Evolutionary conservation across 2,113 vertebrate genomes (phyloP), one percentile per base, ranked within the genome.

Genomic region (Passer domesticus): DNA sequence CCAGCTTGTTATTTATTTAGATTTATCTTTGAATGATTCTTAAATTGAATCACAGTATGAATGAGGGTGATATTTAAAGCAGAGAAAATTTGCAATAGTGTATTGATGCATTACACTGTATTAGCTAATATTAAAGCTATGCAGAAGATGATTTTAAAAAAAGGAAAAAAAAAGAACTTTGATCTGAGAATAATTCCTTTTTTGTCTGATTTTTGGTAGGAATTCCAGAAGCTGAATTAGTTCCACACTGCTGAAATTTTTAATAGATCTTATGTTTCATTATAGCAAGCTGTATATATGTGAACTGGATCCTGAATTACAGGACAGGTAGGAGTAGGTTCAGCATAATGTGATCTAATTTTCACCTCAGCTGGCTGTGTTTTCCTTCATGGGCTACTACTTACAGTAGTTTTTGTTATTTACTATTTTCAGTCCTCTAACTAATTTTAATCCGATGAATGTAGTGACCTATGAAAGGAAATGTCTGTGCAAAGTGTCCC

Each of bases 1-100:
- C 97, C 94, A 96, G 93, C 97, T 98, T 98, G 98, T 98, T 98
- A 98, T 98, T 98, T 98, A 98, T 98, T 98, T 98, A 98, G 97
- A 97, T 96, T 95, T 95, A 97, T 97, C 95, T 97, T 98, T 95
- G 95, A 97, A 97, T 95, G 95, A 96, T 96, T 97, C 94, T 97
- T 95, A 97, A 96, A 96, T 95, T 97, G 92, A 97, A 97, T 96
- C 95, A 77, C 89, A 84, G 81, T 87, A 80, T 96, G 91, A 97
- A 93, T 87, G 92, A 53, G 91, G 91, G 79, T 53, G 87, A 89
- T 96, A 97, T 94, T 97, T 97, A 97, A 95, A 97, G 82, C 91
- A 95, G 69, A 94, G 83, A 90, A 92, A 80, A 87, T 83, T 94
- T 91, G 56, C 64, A 60, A 44, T 47, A 72, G 58, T 58, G 14